Conservation (phyloP, 2,113 vertebrate species). For the Macrotis lagotis region DNA sequence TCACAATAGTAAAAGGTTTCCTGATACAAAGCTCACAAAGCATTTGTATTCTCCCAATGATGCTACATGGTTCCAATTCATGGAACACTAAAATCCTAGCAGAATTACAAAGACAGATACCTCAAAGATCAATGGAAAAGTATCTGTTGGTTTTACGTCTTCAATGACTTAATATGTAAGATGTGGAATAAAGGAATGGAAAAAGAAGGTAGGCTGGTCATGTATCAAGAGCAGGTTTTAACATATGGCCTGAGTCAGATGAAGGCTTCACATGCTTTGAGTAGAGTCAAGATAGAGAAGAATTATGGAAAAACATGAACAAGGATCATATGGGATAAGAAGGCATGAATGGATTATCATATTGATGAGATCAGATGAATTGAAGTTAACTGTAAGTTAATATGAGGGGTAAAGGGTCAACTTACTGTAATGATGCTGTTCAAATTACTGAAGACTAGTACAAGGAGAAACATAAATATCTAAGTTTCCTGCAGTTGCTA, state of each 20-base stretch:
- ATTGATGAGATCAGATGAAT: not conserved
- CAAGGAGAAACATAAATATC: not conserved
- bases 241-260: not conserved
- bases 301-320: not conserved
- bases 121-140: not conserved
- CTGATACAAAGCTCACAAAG: not conserved
- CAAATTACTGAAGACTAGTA: slow-evolving; percentile 43
- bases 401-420: not conserved
- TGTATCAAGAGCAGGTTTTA: not conserved
- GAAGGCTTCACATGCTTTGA: not conserved
- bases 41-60: not conserved
- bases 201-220: not conserved
- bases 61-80: not conserved
- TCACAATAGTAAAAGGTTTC: not conserved
- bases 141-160: not conserved
- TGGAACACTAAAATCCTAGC: not conserved
- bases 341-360: not conserved
- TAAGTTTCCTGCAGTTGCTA: slow-evolving; percentile 10
- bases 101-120: not conserved
- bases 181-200: not conserved
- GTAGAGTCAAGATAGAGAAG: not conserved
- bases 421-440: not conserved
- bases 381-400: slow-evolving; percentile 40
- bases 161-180: not conserved
- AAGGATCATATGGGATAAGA: not conserved